phyloP scores from a whole-genome alignment of 2,113 vertebrate species.

The Stegastes partitus region DNA sequence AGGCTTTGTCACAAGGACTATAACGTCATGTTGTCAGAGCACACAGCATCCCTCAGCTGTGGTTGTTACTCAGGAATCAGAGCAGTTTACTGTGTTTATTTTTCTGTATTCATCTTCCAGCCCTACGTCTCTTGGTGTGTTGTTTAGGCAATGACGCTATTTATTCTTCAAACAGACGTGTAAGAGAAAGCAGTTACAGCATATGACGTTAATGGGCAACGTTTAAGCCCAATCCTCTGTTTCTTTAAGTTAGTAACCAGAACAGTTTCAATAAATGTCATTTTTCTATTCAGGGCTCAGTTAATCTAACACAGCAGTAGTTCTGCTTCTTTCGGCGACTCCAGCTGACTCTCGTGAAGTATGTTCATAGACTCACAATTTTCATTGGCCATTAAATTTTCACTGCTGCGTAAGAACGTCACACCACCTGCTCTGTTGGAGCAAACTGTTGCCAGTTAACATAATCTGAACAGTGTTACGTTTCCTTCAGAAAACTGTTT shows the following conservation, averaged over 20 bases:
- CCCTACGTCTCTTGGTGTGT: neutral
- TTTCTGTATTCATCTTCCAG: neutral
- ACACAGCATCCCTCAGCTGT: conserved; percentile 22
- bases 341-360: neutral
- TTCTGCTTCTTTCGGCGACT: neutral
- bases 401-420: conserved; percentile 38
- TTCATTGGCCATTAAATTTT: conserved; percentile 21
- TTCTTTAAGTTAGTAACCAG: conserved; percentile 24
- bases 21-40: conserved; percentile 21
- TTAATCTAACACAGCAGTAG: conserved; percentile 16
- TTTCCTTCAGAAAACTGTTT: neutral
- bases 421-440: conserved; percentile 29
- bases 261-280: conserved; percentile 32
- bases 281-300: conserved; percentile 11
- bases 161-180: neutral
- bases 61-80: neutral
- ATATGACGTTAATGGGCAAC: conserved; percentile 10
- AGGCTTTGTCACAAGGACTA: conserved; percentile 14
- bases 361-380: conserved; percentile 4
- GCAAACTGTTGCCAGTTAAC: conserved; percentile 9
- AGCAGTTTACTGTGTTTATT: neutral
- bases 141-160: neutral
- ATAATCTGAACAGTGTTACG: neutral
- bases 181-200: conserved; percentile 2
- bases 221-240: neutral